Evolutionary conservation across 2,797 vertebrate species (phyloP), one percentile per base, ranked within the genome.

Genomic region (Spheniscus humboldti): DNA sequence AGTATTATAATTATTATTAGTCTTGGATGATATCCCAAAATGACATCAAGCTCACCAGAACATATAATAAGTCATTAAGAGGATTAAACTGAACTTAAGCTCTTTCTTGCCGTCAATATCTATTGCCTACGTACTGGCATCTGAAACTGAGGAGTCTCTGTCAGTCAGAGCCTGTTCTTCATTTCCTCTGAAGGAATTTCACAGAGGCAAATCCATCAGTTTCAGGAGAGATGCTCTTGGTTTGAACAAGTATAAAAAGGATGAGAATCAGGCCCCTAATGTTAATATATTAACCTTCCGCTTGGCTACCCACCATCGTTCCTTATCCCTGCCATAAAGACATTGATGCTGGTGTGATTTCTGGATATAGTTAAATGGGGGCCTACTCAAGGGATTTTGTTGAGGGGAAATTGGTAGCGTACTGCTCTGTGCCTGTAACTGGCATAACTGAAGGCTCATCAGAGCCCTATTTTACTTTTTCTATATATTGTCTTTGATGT

Each of bases 21-120:
- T 60, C 53, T 95, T 95, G 93, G 82, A 82, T 72, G 41, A 81
- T 62, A 83, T 67, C 93, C 74, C 14, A 4, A 92, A 83, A 86
- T 81, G 64, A 80, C 86, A 90, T 88, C 81, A 91, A 94, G 81
- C 71, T 95, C 71, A 48, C 88, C 83, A 57, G 62, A 91, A 96
- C 30, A 86, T 48, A 77, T 23, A 77, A 48, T 60, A 95, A 96
- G 55, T 95, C 57, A 94, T 92, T 89, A 92, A 92, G 77, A 91
- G 89, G 67, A 88, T 95, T 94, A 91, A 93, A 91, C 11, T 0
- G 1, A 91, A 88, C 10, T 92, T 91, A 75, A 95, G 64, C 56
- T 72, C 55, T 76, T 92, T 56, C 48, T 85, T 7, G 2, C 72
- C 69, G 78, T 78, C 88, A 67, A 7, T 92, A 67, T 28, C 66